phyloP scores from a whole-genome alignment of 2,797 vertebrate genomes.

The Crypturellus tataupa region DNA sequence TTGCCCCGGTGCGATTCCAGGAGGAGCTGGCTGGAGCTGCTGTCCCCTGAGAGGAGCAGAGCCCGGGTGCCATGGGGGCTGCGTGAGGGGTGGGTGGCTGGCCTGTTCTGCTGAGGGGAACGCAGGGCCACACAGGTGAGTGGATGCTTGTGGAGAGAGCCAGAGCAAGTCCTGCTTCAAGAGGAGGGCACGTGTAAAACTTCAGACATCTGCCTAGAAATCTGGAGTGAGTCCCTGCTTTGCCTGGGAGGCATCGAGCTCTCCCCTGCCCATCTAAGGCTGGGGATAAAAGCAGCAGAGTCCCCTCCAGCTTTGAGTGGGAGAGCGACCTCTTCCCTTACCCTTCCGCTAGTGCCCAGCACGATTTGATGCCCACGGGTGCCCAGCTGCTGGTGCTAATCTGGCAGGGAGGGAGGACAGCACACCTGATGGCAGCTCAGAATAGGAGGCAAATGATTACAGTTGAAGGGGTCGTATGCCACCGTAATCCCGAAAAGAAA shows the following conservation, averaged over 20 bases:
- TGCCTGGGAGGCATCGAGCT: background rate
- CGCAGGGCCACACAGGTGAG: background rate
- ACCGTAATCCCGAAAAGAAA: constrained; percentile 72
- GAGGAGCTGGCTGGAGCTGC: background rate
- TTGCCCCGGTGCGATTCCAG: background rate
- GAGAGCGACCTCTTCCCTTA: background rate
- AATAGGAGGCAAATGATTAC: constrained; percentile 66
- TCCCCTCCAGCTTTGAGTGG: accelerated
- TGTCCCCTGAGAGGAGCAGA: background rate
- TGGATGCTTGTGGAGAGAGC: background rate
- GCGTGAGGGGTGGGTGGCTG: background rate
- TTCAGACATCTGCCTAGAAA: background rate
- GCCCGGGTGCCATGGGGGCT: background rate
- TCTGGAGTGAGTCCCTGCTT: background rate
- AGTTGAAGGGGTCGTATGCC: constrained; percentile 65
- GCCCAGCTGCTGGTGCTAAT: constrained; percentile 26
- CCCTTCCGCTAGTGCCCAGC: background rate
- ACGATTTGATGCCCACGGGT: background rate
- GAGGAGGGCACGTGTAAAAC: background rate
- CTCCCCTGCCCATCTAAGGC: background rate
- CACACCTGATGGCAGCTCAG: constrained; percentile 62
- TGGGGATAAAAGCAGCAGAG: background rate
- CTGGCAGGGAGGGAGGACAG: constrained; percentile 30
- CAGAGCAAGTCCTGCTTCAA: background rate
- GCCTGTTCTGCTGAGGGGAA: background rate